Percentiles rank a stretch among this genome's conserved stretches.
Evolutionary conservation across 1,140 invertebrate species (phyloP).

Genomic region (Trichogramma pretiosum): DNA sequence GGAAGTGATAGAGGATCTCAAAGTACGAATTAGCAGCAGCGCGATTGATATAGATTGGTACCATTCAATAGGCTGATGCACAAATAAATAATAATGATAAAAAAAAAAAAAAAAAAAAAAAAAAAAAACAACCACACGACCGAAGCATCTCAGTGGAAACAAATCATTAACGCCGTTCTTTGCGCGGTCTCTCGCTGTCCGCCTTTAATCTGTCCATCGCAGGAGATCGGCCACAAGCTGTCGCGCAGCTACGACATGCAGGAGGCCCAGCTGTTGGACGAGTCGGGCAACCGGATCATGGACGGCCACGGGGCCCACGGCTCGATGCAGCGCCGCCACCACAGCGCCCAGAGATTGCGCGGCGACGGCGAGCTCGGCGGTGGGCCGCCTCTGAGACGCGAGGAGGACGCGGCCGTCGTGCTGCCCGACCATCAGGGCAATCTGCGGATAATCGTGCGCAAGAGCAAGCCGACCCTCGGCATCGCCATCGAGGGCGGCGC

Average conservation of each 20-base stretch:
- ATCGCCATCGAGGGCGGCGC: conserved; percentile 95
- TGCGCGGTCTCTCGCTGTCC: too few species aligned
- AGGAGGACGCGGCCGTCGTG: conserved; percentile 57
- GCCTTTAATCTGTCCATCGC: conserved; percentile 23
- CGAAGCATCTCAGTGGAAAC: not conserved
- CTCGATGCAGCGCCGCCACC: conserved; percentile 36
- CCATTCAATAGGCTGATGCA: too few species aligned
- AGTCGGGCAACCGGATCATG: conserved; percentile 54
- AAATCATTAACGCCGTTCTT: too few species aligned
- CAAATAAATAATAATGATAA: too few species aligned
- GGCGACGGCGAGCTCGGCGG: conserved; percentile 47
- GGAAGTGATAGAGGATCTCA: too few species aligned
- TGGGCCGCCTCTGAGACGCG: conserved; percentile 50
- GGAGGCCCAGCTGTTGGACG: conserved; percentile 65
- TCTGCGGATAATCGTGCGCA: conserved; percentile 76
- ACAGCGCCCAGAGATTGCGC: conserved; percentile 35
- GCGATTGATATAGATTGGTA: too few species aligned
- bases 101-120: conserved; percentile 1
- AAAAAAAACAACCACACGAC: not conserved
- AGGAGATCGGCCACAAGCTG: conserved; percentile 76
- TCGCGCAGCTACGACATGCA: conserved; percentile 79
- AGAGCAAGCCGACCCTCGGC: conserved; percentile 87
- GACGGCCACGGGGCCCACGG: conserved; percentile 43
- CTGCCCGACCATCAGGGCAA: conserved; percentile 77
- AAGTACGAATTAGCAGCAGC: too few species aligned